Evolutionary conservation across 2,888 invertebrate genomes (phyloP).

Genomic region (Drosophila kanekoi): DNA sequence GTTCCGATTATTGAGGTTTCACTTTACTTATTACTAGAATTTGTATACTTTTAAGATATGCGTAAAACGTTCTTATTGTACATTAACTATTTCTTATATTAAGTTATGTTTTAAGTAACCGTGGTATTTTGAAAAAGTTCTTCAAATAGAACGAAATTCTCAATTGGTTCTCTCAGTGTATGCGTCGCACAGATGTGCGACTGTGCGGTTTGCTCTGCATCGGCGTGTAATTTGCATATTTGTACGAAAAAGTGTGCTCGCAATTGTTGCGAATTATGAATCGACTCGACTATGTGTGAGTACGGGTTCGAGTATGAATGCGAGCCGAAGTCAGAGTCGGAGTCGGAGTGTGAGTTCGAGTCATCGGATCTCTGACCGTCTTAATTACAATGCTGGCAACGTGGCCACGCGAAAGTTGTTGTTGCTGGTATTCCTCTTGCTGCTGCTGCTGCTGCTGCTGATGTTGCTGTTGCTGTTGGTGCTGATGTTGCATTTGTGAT

Average conservation of each 20-base stretch:
- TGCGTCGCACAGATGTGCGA: background rate
- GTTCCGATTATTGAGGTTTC: no score
- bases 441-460: slow-evolving; percentile 15
- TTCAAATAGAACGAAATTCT: no score
- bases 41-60: no score
- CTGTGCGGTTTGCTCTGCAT: slow-evolving; percentile 12
- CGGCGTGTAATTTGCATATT: slow-evolving; percentile 65
- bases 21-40: no score
- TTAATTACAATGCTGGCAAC: slow-evolving; percentile 67
- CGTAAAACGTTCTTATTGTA: no score
- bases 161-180: slow-evolving; percentile 4
- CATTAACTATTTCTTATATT: no score
- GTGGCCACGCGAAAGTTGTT: slow-evolving; percentile 65
- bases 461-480: background rate
- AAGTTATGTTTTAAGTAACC: no score
- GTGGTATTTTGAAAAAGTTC: no score
- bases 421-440: slow-evolving; percentile 12
- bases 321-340: background rate
- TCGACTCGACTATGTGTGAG: slow-evolving; percentile 31
- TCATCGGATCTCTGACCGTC: slow-evolving; percentile 43
- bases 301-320: slow-evolving; percentile 4
- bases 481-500: slow-evolving; percentile 41
- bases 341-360: slow-evolving; percentile 14
- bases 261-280: slow-evolving; percentile 56
- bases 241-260: slow-evolving; percentile 54